phyloP scores from a whole-genome alignment of 2,888 invertebrate species.

The Lasioglossum zephyrum region DNA sequence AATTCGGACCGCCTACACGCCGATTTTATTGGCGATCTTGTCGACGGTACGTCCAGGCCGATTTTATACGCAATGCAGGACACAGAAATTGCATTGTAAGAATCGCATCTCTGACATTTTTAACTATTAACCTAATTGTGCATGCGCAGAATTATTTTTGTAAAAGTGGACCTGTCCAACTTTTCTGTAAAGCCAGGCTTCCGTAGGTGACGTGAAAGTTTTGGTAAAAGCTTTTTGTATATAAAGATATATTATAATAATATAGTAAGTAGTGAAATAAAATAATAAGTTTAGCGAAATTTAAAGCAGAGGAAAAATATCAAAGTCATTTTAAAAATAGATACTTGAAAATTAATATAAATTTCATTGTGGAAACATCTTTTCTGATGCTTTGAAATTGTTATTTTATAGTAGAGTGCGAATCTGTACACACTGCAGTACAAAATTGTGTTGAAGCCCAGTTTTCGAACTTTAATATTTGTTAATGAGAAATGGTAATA shows the following conservation, averaged over 20 bases:
- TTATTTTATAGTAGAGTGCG: not conserved
- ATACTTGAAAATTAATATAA: no score
- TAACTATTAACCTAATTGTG: not conserved
- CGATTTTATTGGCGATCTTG: conserved; percentile 14
- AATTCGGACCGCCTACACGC: not conserved
- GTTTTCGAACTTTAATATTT: not conserved
- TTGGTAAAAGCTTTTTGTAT: not conserved
- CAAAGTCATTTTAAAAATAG: no score
- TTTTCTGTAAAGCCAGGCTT: not conserved
- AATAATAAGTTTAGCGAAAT: no score
- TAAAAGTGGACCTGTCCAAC: not conserved
- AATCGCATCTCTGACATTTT: not conserved
- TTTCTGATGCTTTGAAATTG: not conserved
- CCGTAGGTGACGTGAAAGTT: not conserved
- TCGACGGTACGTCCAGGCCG: conserved; percentile 4
- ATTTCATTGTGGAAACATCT: no score
- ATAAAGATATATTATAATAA: no score
- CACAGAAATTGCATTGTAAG: not conserved
- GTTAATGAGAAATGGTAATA: not conserved
- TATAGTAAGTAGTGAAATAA: no score
- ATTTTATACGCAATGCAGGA: not conserved
- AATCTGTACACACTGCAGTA: no score
- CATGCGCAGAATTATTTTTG: not conserved
- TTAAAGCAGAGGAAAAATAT: no score
- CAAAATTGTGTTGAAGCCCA: not conserved